Evolutionary conservation across 2,888 invertebrate genomes (phyloP).

Genomic region (Parnassius mnemosyne): DNA sequence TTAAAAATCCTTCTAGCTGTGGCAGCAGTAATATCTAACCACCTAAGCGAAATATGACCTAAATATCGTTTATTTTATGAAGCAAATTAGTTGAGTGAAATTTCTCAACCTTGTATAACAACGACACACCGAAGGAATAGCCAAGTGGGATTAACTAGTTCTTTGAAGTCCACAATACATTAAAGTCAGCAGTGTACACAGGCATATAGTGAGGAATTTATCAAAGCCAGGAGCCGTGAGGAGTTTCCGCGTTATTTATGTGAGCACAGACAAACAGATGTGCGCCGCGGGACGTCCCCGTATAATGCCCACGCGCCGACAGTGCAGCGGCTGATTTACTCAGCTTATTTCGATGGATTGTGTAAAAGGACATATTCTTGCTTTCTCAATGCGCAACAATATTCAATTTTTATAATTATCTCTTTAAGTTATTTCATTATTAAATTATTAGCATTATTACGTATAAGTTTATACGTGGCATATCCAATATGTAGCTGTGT

Average conservation of each 20-base stretch:
- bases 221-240: slow-evolving; percentile 55
- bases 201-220: slow-evolving; percentile 49
- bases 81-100: slow-evolving; percentile 12
- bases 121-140: slow-evolving; percentile 4
- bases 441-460: no score
- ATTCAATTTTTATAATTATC: background rate
- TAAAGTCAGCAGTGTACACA: slow-evolving; percentile 48
- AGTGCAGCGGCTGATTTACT: slow-evolving; percentile 35
- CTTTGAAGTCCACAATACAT: slow-evolving; percentile 43
- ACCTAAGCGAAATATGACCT: slow-evolving; percentile 28
- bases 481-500: no score
- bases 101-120: slow-evolving; percentile 6
- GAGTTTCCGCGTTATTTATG: slow-evolving; percentile 49
- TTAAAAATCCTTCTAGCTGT: slow-evolving; percentile 34
- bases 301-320: slow-evolving; percentile 51
- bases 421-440: no score
- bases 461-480: no score
- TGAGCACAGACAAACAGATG: slow-evolving; percentile 50
- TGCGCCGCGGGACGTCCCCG: slow-evolving; percentile 52
- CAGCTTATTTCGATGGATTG: slow-evolving; percentile 32
- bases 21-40: slow-evolving; percentile 22
- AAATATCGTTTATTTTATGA: slow-evolving; percentile 35
- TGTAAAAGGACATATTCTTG: slow-evolving; percentile 30
- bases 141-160: slow-evolving; percentile 25
- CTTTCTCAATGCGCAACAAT: slow-evolving; percentile 5